Percentiles rank a stretch among this genome's conserved stretches.
These are phyloP conservation scores for Elaphurus davidianus DNA, from an alignment of 2,113 vertebrate genomes.

Conservation along the genomic window DNA sequence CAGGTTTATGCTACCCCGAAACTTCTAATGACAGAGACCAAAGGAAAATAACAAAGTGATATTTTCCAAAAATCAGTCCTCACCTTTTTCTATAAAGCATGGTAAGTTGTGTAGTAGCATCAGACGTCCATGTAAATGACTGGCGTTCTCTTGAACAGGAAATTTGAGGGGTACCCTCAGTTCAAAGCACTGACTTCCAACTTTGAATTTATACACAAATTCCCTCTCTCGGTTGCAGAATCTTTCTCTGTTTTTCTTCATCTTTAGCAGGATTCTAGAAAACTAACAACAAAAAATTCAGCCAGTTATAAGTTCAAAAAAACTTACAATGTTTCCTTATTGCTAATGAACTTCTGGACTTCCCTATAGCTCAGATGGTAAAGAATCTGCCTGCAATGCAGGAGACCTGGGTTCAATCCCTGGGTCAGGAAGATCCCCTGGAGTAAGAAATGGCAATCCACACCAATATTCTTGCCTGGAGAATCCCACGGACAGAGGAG, in stretches of 20 bases:
- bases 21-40: not conserved
- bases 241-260: slow-evolving; percentile 91
- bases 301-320: not conserved
- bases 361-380: not conserved
- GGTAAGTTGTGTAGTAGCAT: slow-evolving; percentile 94
- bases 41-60: not conserved
- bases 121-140: slow-evolving; percentile 91
- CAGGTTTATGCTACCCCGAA: not conserved
- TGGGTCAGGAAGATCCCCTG: not conserved
- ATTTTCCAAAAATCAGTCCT: slow-evolving; percentile 32
- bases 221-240: slow-evolving; percentile 85
- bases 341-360: not conserved
- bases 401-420: not conserved
- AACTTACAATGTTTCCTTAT: not conserved
- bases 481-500: not conserved
- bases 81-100: slow-evolving; percentile 94
- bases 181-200: slow-evolving; percentile 86
- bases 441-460: not conserved
- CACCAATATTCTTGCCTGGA: not conserved
- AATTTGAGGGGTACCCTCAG: slow-evolving; percentile 92
- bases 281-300: slow-evolving; percentile 1
- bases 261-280: slow-evolving; percentile 63
- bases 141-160: slow-evolving; percentile 89
- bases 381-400: not conserved
- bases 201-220: slow-evolving; percentile 90